Evolutionary conservation across 2,797 vertebrate species (phyloP).

Genomic region (Scolopax rusticola): DNA sequence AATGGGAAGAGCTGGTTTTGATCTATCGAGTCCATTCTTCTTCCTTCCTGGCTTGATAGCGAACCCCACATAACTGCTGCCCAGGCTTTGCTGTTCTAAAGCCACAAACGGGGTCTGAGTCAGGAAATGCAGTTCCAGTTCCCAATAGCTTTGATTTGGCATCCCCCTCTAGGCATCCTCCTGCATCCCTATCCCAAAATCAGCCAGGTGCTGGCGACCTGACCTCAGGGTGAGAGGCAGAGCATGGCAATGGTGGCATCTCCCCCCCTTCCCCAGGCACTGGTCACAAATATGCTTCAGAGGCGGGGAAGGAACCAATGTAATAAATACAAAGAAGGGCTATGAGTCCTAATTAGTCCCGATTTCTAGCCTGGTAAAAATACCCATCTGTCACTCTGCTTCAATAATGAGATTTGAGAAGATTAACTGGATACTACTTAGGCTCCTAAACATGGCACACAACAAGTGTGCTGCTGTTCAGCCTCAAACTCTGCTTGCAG

Average conservation of each 20-base stretch:
- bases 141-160: not conserved
- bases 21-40: slow-evolving; percentile 24
- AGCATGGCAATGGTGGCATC: not conserved
- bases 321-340: slow-evolving; percentile 9
- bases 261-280: not conserved
- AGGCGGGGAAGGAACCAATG: not conserved
- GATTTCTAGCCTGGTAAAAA: slow-evolving; percentile 40
- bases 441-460: slow-evolving; percentile 15
- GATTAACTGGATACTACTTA: slow-evolving; percentile 52
- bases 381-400: slow-evolving; percentile 51
- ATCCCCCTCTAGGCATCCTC: not conserved
- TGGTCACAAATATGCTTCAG: not conserved
- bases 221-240: not conserved
- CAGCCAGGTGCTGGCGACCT: not conserved
- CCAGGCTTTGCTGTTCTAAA: not conserved
- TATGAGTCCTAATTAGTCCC: slow-evolving; percentile 54
- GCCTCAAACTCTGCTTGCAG: not conserved
- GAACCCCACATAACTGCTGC: not conserved
- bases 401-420: slow-evolving; percentile 46
- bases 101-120: not conserved
- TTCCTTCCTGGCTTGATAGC: not conserved
- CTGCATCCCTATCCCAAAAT: not conserved
- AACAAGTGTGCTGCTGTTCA: not conserved
- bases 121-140: not conserved
- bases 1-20: slow-evolving; percentile 37